These are phyloP conservation scores for Drosophila asahinai DNA, from an alignment of 1,140 invertebrate species.

Conservation along the genomic window DNA sequence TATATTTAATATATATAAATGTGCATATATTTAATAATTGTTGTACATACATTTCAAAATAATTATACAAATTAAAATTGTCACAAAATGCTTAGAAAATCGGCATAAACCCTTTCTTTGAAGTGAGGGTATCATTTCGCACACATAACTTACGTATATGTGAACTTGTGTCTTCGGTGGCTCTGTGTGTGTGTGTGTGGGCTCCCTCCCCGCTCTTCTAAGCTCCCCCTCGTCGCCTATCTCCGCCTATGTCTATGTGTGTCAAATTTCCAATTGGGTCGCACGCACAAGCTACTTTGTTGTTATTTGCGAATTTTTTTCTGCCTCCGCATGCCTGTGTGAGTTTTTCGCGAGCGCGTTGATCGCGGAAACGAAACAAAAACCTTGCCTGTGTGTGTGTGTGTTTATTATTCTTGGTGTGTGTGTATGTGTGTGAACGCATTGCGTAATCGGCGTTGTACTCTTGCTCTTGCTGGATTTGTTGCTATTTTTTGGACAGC, in stretches of 20 bases:
- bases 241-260: constrained; percentile 41
- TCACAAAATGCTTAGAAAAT: background rate
- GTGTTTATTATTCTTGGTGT: constrained; percentile 28
- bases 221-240: background rate
- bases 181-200: constrained; percentile 20
- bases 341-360: constrained; percentile 61
- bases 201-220: background rate
- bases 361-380: constrained; percentile 83
- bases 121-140: constrained; percentile 32
- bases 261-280: constrained; percentile 79
- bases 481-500: constrained; percentile 35
- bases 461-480: constrained; percentile 37
- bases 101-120: fast-evolving
- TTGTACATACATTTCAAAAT: background rate
- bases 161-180: constrained; percentile 15
- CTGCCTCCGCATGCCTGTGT: constrained; percentile 19
- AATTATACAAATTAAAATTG: background rate
- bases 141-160: constrained; percentile 10
- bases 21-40: background rate
- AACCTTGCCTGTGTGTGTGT: constrained; percentile 18
- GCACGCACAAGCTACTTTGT: constrained; percentile 67
- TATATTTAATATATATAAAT: too few relatives aligned
- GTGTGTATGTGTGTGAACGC: constrained; percentile 57
- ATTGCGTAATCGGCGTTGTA: constrained; percentile 79
- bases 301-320: constrained; percentile 68